A percentile compares a stretch with the other conserved stretches of the same genome.
Conservation (phyloP, 2,797 vertebrate genomes). For the Arrhamphus sclerolepis region DNA sequence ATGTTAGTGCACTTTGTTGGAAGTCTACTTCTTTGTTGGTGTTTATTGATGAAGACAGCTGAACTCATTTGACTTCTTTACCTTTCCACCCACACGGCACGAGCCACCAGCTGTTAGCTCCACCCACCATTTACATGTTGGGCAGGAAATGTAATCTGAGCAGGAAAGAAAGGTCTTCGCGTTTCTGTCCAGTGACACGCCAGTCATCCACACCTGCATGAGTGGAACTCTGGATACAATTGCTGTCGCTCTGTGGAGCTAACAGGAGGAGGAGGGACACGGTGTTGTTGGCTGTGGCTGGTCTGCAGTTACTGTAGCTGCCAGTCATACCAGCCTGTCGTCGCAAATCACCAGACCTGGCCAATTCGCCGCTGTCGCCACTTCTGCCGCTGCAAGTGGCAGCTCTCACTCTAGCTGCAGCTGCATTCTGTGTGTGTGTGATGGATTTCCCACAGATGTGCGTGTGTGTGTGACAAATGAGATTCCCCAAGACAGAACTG, state of each 20-base stretch:
- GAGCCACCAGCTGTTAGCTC: too few species aligned
- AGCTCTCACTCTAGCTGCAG: slow-evolving; percentile 81
- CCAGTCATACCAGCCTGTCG: slow-evolving; percentile 78
- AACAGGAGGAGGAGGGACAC: too few species aligned
- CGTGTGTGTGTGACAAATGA: slow-evolving; percentile 85
- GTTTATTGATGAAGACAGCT: neutral
- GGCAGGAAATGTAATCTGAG: too few species aligned
- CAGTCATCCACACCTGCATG: too few species aligned
- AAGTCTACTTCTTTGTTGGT: neutral
- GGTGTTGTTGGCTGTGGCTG: too few species aligned
- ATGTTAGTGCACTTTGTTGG: too few species aligned
- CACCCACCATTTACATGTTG: too few species aligned
- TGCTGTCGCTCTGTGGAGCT: too few species aligned
- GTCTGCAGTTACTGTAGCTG: slow-evolving; percentile 80
- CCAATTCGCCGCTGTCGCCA: slow-evolving; percentile 77
- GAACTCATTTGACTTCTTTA: neutral
- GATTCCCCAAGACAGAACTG: slow-evolving; percentile 86
- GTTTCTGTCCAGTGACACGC: too few species aligned
- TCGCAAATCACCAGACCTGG: slow-evolving; percentile 67
- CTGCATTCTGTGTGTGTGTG: slow-evolving; percentile 69
- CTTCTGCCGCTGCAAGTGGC: slow-evolving; percentile 86
- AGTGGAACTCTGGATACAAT: too few species aligned
- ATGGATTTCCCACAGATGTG: slow-evolving; percentile 39
- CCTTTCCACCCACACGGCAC: too few species aligned
- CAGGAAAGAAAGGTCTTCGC: too few species aligned